Evolutionary conservation across 1,140 invertebrate genomes (phyloP), one percentile per base, ranked within the genome.

Genomic region (Parasteatoda tepidariorum): DNA sequence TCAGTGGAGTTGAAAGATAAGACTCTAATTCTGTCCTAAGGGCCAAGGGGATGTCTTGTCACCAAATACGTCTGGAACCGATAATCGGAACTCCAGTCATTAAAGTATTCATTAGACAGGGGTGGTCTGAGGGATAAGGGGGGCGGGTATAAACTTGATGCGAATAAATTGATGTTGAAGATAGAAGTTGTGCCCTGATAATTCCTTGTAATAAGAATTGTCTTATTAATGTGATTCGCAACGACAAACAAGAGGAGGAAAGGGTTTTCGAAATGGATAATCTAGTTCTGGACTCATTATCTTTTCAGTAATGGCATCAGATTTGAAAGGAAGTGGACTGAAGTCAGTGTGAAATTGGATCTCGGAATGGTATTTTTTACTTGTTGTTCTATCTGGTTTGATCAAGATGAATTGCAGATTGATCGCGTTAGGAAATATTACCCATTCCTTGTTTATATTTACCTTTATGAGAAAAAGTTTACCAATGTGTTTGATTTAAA

Each of bases 161-260:
- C 64, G 74, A 59, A 76, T 64, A 33, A 76, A 76, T 76, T 76
- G 59, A 76, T 76, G 59, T 22, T 61, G 22, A 2, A 48, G 38
- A 48, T 48, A 48, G 74, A 34, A 57, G 61, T 61, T 61, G 31
- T 28, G 34, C 48, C 61, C 26, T 11, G 71, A 74, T 61, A 74
- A 74, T 74, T 61, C 38, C 71, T n/a, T 61, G 33, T 67, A 67
- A 67, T 33, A 33, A 38, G 64, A 67, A 33, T 67, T 48, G 57
- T 61, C 71, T 74, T 74, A 61, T 74, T 74, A 74, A 74, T 74
- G 71, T 31, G 55, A 74, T 74, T 61, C 55, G 71, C 71, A 61
- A 34, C 31, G 55, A 11, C 57, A 61, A 74, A 74, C 71, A 74
- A 24, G 71, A 38, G 71, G 28, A 74, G 55, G 30, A 54, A 31